These are phyloP conservation scores for Epistrophe eligans DNA, from an alignment of 2,888 invertebrate species.

Conservation along the genomic window DNA sequence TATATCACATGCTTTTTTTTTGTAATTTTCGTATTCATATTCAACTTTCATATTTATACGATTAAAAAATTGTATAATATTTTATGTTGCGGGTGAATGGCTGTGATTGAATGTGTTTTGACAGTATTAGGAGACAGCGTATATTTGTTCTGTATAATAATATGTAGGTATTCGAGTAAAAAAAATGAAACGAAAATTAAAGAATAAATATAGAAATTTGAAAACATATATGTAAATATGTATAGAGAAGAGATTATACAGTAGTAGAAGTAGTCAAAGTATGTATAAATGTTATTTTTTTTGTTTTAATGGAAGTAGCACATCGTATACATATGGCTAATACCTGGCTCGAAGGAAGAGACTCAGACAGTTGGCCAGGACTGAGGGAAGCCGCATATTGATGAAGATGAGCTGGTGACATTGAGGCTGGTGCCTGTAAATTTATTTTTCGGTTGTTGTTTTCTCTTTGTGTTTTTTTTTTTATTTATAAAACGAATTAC, in stretches of 20 bases:
- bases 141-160: constrained; percentile 17
- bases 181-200: constrained; percentile 33
- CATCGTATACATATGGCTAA: constrained; percentile 77
- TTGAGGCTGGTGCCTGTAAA: constrained; percentile 94
- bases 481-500: constrained; percentile 21
- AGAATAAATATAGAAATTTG: constrained; percentile 39
- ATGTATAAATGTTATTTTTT: constrained; percentile 47
- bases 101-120: constrained; percentile 18
- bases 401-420: constrained; percentile 94
- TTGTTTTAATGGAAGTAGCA: constrained; percentile 52
- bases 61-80: not conserved
- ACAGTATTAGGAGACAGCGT: not conserved
- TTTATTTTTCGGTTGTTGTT: constrained; percentile 53
- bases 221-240: constrained; percentile 52
- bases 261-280: constrained; percentile 52
- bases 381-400: constrained; percentile 88
- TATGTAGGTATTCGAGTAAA: constrained; percentile 26
- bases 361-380: constrained; percentile 88
- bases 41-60: not conserved
- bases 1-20: constrained; percentile 11
- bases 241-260: constrained; percentile 37
- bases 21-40: not conserved
- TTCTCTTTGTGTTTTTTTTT: constrained; percentile 45
- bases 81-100: not conserved
- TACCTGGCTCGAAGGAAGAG: constrained; percentile 93